Evolutionary conservation across 35 echinoderm and acorn worm genomes (phyloP), one percentile per base, ranked within the genome.

Genomic region (Apostichopus japonicus): DNA sequence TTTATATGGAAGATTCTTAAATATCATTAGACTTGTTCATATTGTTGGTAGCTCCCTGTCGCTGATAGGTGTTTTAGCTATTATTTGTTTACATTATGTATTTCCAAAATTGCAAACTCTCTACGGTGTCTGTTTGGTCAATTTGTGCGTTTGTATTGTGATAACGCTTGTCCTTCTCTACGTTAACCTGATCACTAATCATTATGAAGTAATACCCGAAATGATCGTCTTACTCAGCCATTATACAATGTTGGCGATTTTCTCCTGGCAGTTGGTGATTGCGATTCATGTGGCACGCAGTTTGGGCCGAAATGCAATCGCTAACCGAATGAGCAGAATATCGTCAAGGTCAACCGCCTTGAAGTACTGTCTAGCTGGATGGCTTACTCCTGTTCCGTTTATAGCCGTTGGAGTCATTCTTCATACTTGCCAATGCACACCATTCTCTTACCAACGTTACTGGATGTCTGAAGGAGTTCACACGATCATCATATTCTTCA

Each of bases 41-140:
- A 72, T 89, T 14, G 56, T 73, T 8, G 59, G 86, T 16, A 53
- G 59, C 63, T 19, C n/a, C 15, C 51, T 72, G 0, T 89, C 86
- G 4, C 21, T 73, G 15, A 8, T 72, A 15, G 59, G 61, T 14
- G 24, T 89, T 16, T 17, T 72, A 51, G 23, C 62, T 8, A 63
- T 89, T 14, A 67, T 89, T 51, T 54, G 16, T 2, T 52, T 89
- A 4, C 86, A 89, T 73, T 10, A 72, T 4, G 51, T 73, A 13
- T 72, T 89, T 63, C n/a, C 59, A 89, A 89, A 73, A 22, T 23
- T 89, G 27, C 59, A 73, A 54, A 89, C 86, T 13, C 62, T 89
- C 7, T 89, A 89, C 15, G 86, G 86, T 14, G 73, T 89, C 53
- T 89, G 86, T 72, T 89, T 89, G 24, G 86, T 89, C 7, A 89